These are phyloP conservation scores for Falco columbarius DNA, from an alignment of 2,797 vertebrate genomes.

Conservation along the genomic window DNA sequence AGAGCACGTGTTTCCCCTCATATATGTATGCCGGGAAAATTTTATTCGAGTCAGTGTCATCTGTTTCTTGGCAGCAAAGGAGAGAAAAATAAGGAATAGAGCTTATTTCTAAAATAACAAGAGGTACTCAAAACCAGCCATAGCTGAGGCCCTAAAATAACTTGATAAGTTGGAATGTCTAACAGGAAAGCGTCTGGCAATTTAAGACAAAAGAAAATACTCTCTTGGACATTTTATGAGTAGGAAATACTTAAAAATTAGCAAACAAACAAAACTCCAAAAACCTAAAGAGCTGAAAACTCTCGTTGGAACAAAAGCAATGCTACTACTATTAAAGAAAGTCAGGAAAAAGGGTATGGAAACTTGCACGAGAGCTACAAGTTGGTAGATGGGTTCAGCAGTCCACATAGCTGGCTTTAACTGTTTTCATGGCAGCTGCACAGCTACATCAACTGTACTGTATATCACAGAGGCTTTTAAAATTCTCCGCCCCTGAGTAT, in stretches of 20 bases:
- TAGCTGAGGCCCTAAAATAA: neutral
- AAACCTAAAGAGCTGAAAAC: neutral
- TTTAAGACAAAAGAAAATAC: neutral
- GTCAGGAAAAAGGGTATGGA: neutral
- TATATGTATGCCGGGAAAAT: neutral
- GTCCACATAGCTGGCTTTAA: neutral
- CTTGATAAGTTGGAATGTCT: neutral
- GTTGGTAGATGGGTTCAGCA: neutral
- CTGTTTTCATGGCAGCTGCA: neutral
- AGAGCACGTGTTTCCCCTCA: neutral
- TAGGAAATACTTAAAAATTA: neutral
- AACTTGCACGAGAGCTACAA: neutral
- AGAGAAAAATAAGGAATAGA: neutral
- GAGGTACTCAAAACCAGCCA: neutral
- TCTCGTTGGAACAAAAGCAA: neutral
- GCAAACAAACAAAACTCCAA: neutral
- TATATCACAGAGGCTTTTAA: neutral
- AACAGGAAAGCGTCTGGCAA: neutral
- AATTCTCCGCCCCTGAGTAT: neutral
- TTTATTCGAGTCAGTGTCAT: neutral
- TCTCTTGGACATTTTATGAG: neutral
- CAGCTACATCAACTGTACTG: neutral
- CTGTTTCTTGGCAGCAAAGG: slow-evolving; percentile 10
- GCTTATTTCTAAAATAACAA: neutral
- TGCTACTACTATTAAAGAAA: neutral